A percentile compares a stretch with the other conserved stretches of the same genome.
These are phyloP conservation scores for Epizoanthus illoricatus DNA, from an alignment of 92 coral and sea anemone genomes.

Conservation along the genomic window DNA sequence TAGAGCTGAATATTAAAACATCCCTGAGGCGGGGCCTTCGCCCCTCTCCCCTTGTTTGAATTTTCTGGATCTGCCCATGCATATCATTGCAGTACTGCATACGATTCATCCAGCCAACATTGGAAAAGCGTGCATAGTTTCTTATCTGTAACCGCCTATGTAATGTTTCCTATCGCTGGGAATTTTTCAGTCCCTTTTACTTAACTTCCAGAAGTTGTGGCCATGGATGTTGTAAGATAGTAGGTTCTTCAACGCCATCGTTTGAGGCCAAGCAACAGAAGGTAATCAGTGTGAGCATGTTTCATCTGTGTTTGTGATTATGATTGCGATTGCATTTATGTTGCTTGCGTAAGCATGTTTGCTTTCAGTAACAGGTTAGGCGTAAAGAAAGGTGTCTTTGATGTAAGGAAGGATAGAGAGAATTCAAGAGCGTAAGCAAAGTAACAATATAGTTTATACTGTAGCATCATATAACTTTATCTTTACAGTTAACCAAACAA, in stretches of 20 bases:
- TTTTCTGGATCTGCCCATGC: no score
- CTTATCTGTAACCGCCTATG: not conserved
- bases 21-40: no score
- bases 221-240: constrained; percentile 90
- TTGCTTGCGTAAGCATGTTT: no score
- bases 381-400: no score
- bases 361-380: no score
- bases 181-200: constrained; percentile 11
- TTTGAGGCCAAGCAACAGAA: constrained; percentile 10
- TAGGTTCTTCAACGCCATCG: constrained; percentile 49
- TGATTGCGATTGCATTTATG: no score
- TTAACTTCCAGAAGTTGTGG: constrained; percentile 78
- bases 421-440: not conserved
- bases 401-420: no score
- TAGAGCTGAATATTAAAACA: no score
- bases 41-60: no score
- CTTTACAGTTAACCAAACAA: not conserved
- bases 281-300: not conserved
- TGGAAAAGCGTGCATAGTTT: not conserved
- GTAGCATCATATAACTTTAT: not conserved
- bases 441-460: not conserved
- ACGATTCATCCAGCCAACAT: not conserved
- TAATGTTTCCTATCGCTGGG: not conserved
- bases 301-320: no score
- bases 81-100: no score